Conservation (phyloP, 2,888 invertebrate genomes). For the Romanomermis culicivorax region DNA sequence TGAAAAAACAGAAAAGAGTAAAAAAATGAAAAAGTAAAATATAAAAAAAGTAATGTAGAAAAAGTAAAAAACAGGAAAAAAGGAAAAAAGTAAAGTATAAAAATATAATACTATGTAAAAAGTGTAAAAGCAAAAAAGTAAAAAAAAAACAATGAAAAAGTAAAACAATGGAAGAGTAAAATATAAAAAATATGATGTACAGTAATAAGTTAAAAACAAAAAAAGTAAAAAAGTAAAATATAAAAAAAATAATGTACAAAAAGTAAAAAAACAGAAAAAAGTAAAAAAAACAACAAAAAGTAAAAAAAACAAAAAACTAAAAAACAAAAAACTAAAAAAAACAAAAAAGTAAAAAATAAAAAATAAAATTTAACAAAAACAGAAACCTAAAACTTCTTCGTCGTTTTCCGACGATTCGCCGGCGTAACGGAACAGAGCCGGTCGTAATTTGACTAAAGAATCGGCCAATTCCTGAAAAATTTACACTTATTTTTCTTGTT, state of each 20-base stretch:
- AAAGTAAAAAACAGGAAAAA: too few relatives aligned
- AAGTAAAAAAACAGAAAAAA: neutral
- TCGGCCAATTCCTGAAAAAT: constrained; percentile 16
- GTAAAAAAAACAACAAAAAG: neutral
- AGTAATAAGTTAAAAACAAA: too few relatives aligned
- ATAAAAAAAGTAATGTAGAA: too few relatives aligned
- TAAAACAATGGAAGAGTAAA: too few relatives aligned
- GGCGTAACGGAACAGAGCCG: constrained; percentile 19
- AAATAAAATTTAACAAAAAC: neutral
- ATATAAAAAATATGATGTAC: too few relatives aligned
- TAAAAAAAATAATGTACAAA: neutral
- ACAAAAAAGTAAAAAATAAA: neutral
- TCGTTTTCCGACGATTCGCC: constrained; percentile 22
- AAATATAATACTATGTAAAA: too few relatives aligned
- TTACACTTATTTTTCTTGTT: neutral
- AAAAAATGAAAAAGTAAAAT: too few relatives aligned
- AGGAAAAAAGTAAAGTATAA: too few relatives aligned
- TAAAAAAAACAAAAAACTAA: neutral
- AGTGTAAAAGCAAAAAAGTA: too few relatives aligned
- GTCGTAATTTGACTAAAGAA: constrained; percentile 15
- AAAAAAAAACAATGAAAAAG: too few relatives aligned
- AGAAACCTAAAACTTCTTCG: constrained; percentile 15
- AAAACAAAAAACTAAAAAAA: neutral
- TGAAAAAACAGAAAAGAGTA: too few relatives aligned
- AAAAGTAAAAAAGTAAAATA: too few relatives aligned